Conservation (phyloP, 2,888 invertebrate species). For the Ormyrus nitidulus region DNA sequence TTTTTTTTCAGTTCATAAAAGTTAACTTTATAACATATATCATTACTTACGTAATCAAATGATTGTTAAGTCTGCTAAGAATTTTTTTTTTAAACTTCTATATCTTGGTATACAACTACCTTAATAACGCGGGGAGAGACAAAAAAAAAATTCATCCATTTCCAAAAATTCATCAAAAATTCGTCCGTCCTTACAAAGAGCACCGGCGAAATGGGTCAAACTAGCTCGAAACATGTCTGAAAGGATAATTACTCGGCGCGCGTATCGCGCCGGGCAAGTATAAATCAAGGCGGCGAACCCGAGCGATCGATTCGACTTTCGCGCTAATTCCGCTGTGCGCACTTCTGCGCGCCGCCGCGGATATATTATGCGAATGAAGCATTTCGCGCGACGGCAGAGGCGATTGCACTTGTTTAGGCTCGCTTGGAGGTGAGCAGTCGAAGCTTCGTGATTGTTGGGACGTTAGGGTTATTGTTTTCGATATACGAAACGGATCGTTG, state of each 20-base stretch:
- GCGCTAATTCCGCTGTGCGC: not conserved
- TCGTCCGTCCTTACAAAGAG: not conserved
- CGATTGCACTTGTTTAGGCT: too few relatives aligned
- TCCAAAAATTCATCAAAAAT: not conserved
- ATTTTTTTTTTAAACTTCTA: too few relatives aligned
- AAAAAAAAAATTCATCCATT: not conserved
- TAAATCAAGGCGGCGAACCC: slow-evolving; percentile 42
- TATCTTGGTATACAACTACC: not conserved
- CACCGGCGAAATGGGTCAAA: slow-evolving; percentile 41
- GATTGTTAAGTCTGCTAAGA: too few relatives aligned
- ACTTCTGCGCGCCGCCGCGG: not conserved
- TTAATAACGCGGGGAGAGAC: not conserved
- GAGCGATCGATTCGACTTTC: slow-evolving; percentile 27
- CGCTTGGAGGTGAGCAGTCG: too few relatives aligned
- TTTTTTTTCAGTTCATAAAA: too few relatives aligned
- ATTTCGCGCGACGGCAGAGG: too few relatives aligned
- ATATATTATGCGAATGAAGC: not conserved
- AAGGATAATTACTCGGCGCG: slow-evolving; percentile 30
- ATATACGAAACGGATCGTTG: too few relatives aligned
- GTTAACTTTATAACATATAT: too few relatives aligned
- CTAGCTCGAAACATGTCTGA: slow-evolving; percentile 31
- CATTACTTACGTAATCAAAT: too few relatives aligned
- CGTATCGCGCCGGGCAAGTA: not conserved
- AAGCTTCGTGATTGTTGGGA: not conserved
- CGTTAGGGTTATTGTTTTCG: not conserved